phyloP scores from a whole-genome alignment of 2,888 invertebrate genomes.

The Sinelater perroti region DNA sequence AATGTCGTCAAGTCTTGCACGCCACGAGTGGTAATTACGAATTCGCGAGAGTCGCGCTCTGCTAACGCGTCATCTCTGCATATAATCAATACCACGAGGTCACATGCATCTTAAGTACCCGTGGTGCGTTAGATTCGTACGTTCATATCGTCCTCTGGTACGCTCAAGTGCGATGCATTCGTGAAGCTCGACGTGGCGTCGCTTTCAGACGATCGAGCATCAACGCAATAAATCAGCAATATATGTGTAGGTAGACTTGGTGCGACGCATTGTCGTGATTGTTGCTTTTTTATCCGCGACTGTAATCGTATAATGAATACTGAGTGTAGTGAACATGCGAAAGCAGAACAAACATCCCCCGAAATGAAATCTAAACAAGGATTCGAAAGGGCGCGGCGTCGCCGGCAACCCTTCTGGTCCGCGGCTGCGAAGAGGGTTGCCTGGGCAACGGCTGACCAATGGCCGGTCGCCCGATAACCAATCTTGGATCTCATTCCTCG shows the following conservation, averaged over 20 bases:
- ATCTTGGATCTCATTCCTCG: constrained; percentile 62
- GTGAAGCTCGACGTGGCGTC: no score
- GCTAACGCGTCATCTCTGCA: constrained; percentile 41
- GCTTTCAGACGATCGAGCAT: no score
- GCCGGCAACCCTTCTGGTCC: constrained; percentile 49
- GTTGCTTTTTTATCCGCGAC: no score
- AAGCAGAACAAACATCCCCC: constrained; percentile 24
- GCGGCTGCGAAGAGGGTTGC: constrained; percentile 51
- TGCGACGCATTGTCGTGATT: background rate
- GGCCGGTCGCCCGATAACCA: constrained; percentile 60
- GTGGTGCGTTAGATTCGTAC: constrained; percentile 2
- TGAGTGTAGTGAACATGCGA: no score
- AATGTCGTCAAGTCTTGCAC: constrained; percentile 37
- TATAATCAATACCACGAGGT: constrained; percentile 42
- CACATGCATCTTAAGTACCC: constrained; percentile 38
- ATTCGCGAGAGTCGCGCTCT: constrained; percentile 42
- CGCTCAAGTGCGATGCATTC: no score
- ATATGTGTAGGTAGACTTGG: no score
- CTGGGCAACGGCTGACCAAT: constrained; percentile 57
- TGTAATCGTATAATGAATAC: no score
- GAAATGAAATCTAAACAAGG: constrained; percentile 33
- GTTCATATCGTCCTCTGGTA: no score
- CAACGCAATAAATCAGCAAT: no score
- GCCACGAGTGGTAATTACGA: constrained; percentile 40
- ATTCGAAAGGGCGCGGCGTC: constrained; percentile 33